phyloP scores from a whole-genome alignment of 2,888 invertebrate species.

The Drosophila quasianomalipes region DNA sequence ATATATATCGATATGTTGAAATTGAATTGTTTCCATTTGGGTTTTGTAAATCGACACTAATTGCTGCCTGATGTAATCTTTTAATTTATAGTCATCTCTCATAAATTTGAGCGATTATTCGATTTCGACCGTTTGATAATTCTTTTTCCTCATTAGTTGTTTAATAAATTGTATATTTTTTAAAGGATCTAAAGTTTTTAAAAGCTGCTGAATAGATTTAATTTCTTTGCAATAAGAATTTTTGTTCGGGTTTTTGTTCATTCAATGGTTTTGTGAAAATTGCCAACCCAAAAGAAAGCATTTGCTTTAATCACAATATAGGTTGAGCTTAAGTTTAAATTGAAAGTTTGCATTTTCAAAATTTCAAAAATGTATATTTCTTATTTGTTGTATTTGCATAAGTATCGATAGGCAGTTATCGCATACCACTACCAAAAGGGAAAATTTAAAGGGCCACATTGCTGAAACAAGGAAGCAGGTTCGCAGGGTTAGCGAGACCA shows the following conservation, averaged over 20 bases:
- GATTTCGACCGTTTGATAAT: not conserved
- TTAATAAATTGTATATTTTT: not conserved
- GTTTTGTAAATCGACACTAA: not conserved
- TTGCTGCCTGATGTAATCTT: not conserved
- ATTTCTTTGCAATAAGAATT: not conserved
- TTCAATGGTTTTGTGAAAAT: not conserved
- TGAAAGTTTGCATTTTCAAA: not conserved
- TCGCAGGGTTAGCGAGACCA: too few species aligned
- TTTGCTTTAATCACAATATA: not conserved
- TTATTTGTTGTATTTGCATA: too few species aligned
- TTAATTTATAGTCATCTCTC: not conserved
- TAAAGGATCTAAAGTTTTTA: not conserved
- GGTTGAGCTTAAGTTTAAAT: not conserved
- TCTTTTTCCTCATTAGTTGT: not conserved
- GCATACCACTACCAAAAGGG: too few species aligned
- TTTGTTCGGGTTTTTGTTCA: not conserved
- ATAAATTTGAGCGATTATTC: not conserved
- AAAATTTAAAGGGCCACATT: too few species aligned
- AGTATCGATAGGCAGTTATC: too few species aligned
- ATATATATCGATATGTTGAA: conserved; percentile 16
- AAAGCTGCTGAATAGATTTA: not conserved
- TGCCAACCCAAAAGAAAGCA: not conserved
- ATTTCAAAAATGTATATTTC: not conserved
- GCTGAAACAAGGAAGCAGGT: too few species aligned
- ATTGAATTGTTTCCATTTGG: not conserved